Base-by-base conservation (phyloP, 1,140 invertebrate species). In the Halesus radiatus region DNA sequence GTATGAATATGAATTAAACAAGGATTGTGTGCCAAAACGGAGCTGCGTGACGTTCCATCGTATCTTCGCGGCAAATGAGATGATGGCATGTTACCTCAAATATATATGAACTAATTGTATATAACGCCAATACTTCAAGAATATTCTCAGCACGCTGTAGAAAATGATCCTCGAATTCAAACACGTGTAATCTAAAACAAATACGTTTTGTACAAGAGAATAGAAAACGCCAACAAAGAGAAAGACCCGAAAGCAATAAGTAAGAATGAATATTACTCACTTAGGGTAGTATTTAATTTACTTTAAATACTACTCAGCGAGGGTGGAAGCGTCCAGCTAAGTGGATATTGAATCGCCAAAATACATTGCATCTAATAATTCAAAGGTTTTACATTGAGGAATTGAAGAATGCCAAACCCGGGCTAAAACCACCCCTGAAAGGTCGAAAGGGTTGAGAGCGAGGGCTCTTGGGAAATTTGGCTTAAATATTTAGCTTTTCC, bases 341-440 rank as follows among this genome's bases (percentile, higher is more conserved):
- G 45, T 70, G 66, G 66, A 22, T 70, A 70, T 50, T 45, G 66
- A 70, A 70, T 70, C 45, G 7, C 37, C 32, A 50, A 70, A 70
- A 70, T 70, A 70, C 45, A 70, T 70, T 70, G 66, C 66, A 70
- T 70, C 32, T 70, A 70, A 70, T 70, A 70, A 45, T 70, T 70
- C 45, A 70, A 70, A 70, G 66, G 32, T 70, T 70, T 70, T 18
- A 15, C 62, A 66, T 22, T 66, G 23, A 29, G n/a, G 23, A 16
- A 26, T 66, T 66, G n/a, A 66, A 29, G 10, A 26, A n/a, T 66
- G 8, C 26, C 26, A 23, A 60, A 60, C 56, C 20, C 62, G 22
- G 26, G 6, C 37, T 45, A 45, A 45, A 45, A 45, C 37, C 37
- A 45, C 37, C 37, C 22, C 62, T n/a, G 10, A 66, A 66, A 66